Percentiles rank a stretch among this genome's conserved stretches.
phyloP scores from a whole-genome alignment of 2,888 invertebrate genomes.

The Brenthis daphne region DNA sequence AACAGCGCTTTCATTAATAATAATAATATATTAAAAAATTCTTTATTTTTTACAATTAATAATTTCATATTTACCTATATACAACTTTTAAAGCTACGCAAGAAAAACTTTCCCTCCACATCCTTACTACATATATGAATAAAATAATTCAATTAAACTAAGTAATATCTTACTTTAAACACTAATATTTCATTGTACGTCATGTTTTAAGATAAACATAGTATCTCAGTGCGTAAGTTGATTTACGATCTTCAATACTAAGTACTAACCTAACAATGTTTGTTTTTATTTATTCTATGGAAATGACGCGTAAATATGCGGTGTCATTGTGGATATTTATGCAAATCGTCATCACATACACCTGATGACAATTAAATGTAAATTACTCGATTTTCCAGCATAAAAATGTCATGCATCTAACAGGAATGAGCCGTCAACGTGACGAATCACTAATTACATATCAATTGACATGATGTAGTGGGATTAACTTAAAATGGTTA shows the following conservation, averaged over 20 bases:
- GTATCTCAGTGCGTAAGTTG: background rate
- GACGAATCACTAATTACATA: constrained; percentile 45
- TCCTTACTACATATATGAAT: too few species aligned
- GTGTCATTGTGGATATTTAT: constrained; percentile 42
- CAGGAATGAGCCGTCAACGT: constrained; percentile 38
- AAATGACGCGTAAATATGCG: constrained; percentile 36
- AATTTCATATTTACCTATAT: too few species aligned
- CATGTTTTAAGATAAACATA: constrained; percentile 14
- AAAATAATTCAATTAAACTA: background rate
- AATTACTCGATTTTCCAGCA: constrained; percentile 42
- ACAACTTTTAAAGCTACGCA: too few species aligned
- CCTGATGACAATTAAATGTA: constrained; percentile 52
- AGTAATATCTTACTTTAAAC: constrained; percentile 1
- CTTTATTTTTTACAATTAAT: too few species aligned
- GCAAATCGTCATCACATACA: constrained; percentile 42
- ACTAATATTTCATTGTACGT: constrained; percentile 4
- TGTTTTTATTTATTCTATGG: constrained; percentile 51
- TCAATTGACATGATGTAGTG: constrained; percentile 23
- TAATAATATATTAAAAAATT: too few species aligned
- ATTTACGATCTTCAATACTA: constrained; percentile 3
- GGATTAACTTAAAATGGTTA: constrained; percentile 26
- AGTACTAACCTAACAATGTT: constrained; percentile 14
- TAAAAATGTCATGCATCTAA: constrained; percentile 45
- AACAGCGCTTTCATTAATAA: too few species aligned
- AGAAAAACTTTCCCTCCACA: too few species aligned